Evolutionary conservation across 2,888 invertebrate genomes (phyloP).

Genomic region (Orthosia gracilis): DNA sequence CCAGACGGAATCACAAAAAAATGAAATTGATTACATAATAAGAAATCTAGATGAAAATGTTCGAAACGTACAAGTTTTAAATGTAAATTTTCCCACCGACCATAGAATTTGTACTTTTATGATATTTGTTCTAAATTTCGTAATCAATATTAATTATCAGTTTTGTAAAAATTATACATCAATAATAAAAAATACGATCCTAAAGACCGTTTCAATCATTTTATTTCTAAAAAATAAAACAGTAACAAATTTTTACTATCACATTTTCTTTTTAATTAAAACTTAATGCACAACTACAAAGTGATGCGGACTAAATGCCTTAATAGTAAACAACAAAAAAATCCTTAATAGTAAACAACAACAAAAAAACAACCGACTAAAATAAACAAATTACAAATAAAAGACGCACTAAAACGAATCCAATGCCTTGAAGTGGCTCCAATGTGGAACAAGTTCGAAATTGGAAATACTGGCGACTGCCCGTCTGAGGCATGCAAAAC

Average conservation of each 20-base stretch:
- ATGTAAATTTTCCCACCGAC: too few species aligned
- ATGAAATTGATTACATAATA: too few species aligned
- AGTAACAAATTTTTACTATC: background rate
- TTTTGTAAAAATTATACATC: too few species aligned
- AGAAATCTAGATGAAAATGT: too few species aligned
- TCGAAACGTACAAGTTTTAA: too few species aligned
- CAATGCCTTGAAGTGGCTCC: conserved; percentile 73
- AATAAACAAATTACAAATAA: conserved; percentile 47
- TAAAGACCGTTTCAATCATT: background rate
- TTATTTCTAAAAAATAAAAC: background rate
- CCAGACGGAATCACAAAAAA: too few species aligned
- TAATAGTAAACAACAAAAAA: background rate
- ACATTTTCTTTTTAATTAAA: too few species aligned
- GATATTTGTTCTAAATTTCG: too few species aligned
- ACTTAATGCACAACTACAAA: background rate
- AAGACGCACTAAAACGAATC: conserved; percentile 69
- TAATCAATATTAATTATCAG: too few species aligned
- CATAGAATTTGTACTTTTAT: too few species aligned
- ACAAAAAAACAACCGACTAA: conserved; percentile 20
- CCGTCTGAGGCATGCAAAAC: conserved; percentile 82
- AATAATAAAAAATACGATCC: too few species aligned
- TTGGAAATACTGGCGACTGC: conserved; percentile 82
- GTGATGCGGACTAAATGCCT: too few species aligned
- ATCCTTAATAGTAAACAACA: background rate
- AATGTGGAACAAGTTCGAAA: conserved; percentile 84